phyloP scores from a whole-genome alignment of 2,113 vertebrate species.

The Pontoporia blainvillei region DNA sequence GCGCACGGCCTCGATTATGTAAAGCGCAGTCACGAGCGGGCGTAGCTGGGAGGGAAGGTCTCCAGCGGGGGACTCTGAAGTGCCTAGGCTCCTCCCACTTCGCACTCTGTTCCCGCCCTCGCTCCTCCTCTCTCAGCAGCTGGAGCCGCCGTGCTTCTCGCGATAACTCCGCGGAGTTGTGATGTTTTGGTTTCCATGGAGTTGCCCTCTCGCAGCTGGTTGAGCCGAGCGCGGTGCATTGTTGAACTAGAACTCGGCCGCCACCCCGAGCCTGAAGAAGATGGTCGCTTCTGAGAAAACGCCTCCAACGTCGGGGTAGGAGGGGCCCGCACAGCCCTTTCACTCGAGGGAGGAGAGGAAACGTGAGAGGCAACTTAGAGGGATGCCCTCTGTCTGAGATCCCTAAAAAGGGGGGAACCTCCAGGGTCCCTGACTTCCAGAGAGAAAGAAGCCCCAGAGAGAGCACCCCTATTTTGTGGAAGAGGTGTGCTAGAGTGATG shows the following conservation, averaged over 20 bases:
- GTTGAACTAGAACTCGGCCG: background rate
- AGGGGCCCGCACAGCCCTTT: background rate
- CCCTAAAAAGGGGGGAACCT: background rate
- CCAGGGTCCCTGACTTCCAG: background rate
- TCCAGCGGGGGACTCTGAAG: background rate
- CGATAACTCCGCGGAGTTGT: slow-evolving; percentile 38
- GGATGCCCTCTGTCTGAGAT: background rate
- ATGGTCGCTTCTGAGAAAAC: background rate
- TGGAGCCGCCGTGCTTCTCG: slow-evolving; percentile 18
- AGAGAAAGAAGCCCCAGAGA: background rate
- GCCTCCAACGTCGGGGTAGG: background rate
- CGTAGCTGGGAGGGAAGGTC: background rate
- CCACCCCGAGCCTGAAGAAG: background rate
- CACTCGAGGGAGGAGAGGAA: background rate
- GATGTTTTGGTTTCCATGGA: slow-evolving; percentile 58
- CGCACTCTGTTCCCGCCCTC: background rate
- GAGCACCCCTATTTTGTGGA: background rate
- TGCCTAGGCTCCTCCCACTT: background rate
- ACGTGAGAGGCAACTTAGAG: background rate
- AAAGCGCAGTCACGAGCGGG: slow-evolving; percentile 72
- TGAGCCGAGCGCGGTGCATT: accelerated
- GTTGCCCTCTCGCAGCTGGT: accelerated
- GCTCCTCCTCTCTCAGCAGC: background rate
- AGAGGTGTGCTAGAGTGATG: background rate
- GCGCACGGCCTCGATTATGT: slow-evolving; percentile 68